Evolutionary conservation across 2,113 vertebrate genomes (phyloP).

Genomic region (Oncorhynchus masou): DNA sequence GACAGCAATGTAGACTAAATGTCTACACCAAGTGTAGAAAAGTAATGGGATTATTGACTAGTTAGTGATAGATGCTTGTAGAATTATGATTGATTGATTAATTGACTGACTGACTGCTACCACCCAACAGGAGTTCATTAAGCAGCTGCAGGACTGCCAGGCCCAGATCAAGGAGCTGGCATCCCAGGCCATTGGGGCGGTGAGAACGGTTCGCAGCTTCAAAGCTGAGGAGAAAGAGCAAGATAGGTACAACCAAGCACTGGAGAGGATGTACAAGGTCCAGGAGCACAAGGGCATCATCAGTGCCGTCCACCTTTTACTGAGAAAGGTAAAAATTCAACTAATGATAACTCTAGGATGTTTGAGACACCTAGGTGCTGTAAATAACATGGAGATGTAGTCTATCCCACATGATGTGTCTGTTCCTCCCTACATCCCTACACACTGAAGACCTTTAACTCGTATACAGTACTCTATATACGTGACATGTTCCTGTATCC

Average conservation of each 20-base stretch:
- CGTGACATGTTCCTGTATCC: background rate
- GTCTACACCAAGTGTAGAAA: too few species aligned
- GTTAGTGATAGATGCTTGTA: too few species aligned
- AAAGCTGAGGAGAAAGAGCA: constrained; percentile 73
- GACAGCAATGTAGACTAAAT: too few species aligned
- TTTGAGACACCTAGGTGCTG: too few species aligned
- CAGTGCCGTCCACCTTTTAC: constrained; percentile 41
- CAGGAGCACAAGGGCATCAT: constrained; percentile 60
- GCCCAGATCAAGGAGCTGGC: constrained; percentile 74
- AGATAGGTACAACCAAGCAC: constrained; percentile 62
- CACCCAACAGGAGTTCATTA: constrained; percentile 57
- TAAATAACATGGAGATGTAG: too few species aligned
- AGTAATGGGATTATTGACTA: too few species aligned
- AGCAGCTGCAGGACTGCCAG: constrained; percentile 74
- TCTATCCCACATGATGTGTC: too few species aligned
- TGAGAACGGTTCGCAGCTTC: constrained; percentile 80
- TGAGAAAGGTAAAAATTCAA: constrained; percentile 69
- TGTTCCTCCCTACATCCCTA: background rate
- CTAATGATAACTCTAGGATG: too few species aligned
- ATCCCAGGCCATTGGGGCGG: constrained; percentile 64
- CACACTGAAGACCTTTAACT: background rate
- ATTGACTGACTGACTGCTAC: background rate
- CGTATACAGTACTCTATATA: too few species aligned
- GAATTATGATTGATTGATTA: too few species aligned
- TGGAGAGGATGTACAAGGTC: constrained; percentile 63